Conservation (phyloP, 2,113 vertebrate genomes). For the Heterotilapia buettikoferi region DNA sequence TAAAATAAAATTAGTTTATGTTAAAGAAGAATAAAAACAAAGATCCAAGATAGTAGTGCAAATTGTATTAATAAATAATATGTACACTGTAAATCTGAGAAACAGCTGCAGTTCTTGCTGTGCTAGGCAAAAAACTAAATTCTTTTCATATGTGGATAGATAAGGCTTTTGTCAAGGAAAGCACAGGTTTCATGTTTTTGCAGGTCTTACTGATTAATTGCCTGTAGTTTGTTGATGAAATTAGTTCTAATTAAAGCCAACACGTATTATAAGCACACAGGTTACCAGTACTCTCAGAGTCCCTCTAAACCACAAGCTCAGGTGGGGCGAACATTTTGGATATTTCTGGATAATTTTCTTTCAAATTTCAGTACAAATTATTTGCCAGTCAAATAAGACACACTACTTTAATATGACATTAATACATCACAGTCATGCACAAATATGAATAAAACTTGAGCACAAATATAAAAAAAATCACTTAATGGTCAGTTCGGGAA, state of each 20-base stretch:
- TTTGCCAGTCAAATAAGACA: not conserved
- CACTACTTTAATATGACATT: not conserved
- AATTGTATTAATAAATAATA: not conserved
- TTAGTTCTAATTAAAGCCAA: not conserved
- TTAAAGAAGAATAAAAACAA: not conserved
- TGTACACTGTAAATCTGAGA: not conserved
- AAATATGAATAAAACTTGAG: not conserved
- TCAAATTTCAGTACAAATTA: not conserved
- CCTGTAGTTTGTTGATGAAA: not conserved
- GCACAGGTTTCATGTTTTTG: not conserved
- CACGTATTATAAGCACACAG: not conserved
- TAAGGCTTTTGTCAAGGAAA: not conserved
- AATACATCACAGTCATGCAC: not conserved
- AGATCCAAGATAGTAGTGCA: not conserved
- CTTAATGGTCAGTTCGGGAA: not conserved
- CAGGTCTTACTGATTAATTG: not conserved
- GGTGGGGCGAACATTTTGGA: not conserved
- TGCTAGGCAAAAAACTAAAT: not conserved
- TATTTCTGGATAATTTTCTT: not conserved
- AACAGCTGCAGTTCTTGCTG: not conserved
- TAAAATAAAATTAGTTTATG: not conserved
- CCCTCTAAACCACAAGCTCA: not conserved
- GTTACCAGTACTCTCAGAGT: not conserved
- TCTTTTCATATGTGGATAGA: not conserved
- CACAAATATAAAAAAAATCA: not conserved